phyloP scores from a whole-genome alignment of 2,113 vertebrate species.

The Tachysurus fulvidraco region DNA sequence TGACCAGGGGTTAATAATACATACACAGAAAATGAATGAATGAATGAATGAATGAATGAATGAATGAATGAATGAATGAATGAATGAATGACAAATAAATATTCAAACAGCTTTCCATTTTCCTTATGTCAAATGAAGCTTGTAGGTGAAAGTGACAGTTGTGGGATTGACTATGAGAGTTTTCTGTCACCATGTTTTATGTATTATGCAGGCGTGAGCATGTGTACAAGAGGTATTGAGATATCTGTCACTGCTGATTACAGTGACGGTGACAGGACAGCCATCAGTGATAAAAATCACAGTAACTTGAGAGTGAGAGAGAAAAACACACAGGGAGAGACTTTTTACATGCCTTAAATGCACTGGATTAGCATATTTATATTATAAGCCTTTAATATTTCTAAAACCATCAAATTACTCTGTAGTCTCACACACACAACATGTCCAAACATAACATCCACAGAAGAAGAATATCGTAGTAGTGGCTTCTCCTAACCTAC shows the following conservation, averaged over 20 bases:
- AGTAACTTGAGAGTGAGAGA: conserved; percentile 1
- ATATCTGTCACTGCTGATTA: conserved; percentile 37
- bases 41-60: background rate
- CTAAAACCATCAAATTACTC: background rate
- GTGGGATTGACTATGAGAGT: conserved; percentile 26
- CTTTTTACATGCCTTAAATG: background rate
- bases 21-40: background rate
- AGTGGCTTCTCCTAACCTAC: background rate
- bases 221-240: conserved; percentile 20
- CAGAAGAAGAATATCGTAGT: background rate
- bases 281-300: background rate
- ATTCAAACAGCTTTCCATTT: conserved; percentile 1
- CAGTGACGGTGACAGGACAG: background rate
- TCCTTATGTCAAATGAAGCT: conserved; percentile 14
- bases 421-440: background rate
- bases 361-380: background rate
- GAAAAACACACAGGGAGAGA: background rate
- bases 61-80: too few species aligned
- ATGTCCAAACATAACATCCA: background rate
- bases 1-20: too few species aligned
- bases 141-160: conserved; percentile 26
- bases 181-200: conserved; percentile 28
- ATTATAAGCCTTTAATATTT: background rate
- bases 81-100: background rate
- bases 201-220: conserved; percentile 34